Evolutionary conservation across 2,113 vertebrate genomes (phyloP), one percentile per base, ranked within the genome.

Genomic region (Hymenochirus boettgeri): DNA sequence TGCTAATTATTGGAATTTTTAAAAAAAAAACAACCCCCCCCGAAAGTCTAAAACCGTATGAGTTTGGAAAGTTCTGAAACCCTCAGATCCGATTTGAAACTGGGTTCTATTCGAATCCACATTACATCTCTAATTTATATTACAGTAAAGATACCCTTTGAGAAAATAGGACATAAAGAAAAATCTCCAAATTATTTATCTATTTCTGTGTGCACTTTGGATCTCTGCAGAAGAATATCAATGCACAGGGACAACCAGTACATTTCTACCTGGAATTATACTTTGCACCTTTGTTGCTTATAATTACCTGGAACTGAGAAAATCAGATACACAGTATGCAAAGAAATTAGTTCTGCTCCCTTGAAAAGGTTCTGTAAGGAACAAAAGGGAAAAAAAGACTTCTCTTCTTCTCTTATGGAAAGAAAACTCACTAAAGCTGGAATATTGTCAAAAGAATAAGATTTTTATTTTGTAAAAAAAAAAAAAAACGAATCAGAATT

Each of bases 231-330:
- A 21, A 12, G n/a, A 45, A 45, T 5, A 5, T 17, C 5, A 12
- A n/a, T 11, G 17, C 15, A 53, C 35, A 24, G 22, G 7, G 26
- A 53, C 50, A 45, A 18, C 37, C 8, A 19, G 35, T 22, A n/a
- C 21, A 46, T 55, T 55, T 45, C 27, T 46, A 19, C 24, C 21
- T 55, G 51, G 23, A 55, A 46, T 55, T 45, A 55, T 37, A 42
- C 37, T 55, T 31, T 46, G 19, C 35, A 54, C 51, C 35, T 42
- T 56, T 64, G 62, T 31, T 54, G 23, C 51, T n/a, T 31, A 48
- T 35, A 57, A 47, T 65, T 48, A 47, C 42, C 15, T 47, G 27
- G 53, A 42, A 57, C 27, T 13, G 31, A 25, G 53, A 21, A 15
- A 21, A 23, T 25, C 33, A 18, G 39, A 56, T n/a, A n/a, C n/a